Percentiles rank a stretch among this genome's conserved stretches.
Evolutionary conservation across 2,888 invertebrate genomes (phyloP).

Genomic region (Nomada fucata): DNA sequence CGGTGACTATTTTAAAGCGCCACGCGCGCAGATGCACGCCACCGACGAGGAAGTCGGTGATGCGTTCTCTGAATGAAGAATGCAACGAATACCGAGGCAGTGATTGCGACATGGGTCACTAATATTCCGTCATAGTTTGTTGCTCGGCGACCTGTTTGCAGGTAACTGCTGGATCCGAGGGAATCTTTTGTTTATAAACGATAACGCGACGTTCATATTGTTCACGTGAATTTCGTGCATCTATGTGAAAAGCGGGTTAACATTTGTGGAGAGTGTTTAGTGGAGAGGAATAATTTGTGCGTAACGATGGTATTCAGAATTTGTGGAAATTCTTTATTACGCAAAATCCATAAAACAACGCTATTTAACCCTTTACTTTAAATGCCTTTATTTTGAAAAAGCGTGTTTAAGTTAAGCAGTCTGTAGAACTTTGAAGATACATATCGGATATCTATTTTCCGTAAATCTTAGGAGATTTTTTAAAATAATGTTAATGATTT

Average conservation of each 20-base stretch:
- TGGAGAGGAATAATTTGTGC: too few relatives aligned
- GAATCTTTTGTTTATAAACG: conserved; percentile 19
- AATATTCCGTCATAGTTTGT: conserved; percentile 41
- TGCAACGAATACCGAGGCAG: conserved; percentile 32
- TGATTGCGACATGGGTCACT: conserved; percentile 45
- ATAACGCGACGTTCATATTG: neutral
- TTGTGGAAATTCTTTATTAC: too few relatives aligned
- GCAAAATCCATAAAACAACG: too few relatives aligned
- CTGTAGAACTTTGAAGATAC: too few relatives aligned
- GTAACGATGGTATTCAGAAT: too few relatives aligned
- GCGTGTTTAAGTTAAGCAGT: too few relatives aligned
- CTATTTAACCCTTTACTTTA: too few relatives aligned
- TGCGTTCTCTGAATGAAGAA: conserved; percentile 54
- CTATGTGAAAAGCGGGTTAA: neutral
- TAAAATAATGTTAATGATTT: too few relatives aligned
- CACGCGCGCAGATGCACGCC: conserved; percentile 44
- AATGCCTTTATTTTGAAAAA: too few relatives aligned
- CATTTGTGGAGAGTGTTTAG: neutral
- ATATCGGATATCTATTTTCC: too few relatives aligned
- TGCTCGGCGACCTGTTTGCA: conserved; percentile 29
- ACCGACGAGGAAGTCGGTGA: conserved; percentile 43
- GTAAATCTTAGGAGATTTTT: too few relatives aligned
- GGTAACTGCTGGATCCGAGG: neutral
- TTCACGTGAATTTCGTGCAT: neutral
- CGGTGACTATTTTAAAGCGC: conserved; percentile 62